These are phyloP conservation scores for Molossus alvarezi DNA, from an alignment of 2,797 vertebrate species.

Conservation along the genomic window DNA sequence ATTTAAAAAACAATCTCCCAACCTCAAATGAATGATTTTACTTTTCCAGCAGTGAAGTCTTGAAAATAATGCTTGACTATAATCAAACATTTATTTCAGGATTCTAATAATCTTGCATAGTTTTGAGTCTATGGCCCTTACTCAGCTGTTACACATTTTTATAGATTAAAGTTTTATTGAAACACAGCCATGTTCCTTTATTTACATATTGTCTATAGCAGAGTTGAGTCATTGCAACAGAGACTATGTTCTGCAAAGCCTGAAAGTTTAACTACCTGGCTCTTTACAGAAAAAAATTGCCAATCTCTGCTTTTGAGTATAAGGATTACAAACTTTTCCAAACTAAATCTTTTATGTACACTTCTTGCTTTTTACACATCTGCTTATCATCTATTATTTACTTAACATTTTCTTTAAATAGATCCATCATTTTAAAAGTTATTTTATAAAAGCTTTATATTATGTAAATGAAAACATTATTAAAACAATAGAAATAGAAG, in stretches of 20 bases:
- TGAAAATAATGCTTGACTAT: constrained; percentile 9
- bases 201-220: neutral
- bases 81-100: constrained; percentile 26
- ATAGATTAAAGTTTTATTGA: constrained; percentile 1
- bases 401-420: constrained; percentile 57
- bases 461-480: constrained; percentile 38
- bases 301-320: neutral
- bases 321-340: constrained; percentile 10
- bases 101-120: neutral
- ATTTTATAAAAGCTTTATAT: constrained; percentile 46
- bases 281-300: neutral
- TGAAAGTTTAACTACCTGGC: neutral
- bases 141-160: neutral
- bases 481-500: constrained; percentile 18
- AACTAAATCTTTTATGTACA: constrained; percentile 23
- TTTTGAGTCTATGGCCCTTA: neutral
- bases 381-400: neutral
- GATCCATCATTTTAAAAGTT: neutral
- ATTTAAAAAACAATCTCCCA: neutral
- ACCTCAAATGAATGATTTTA: constrained; percentile 9
- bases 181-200: neutral
- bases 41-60: neutral
- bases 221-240: neutral
- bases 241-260: neutral
- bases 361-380: constrained; percentile 43